A percentile compares a stretch with the other conserved stretches of the same genome.
These are phyloP conservation scores for Myiozetetes cayanensis DNA, from an alignment of 2,113 vertebrate species.

Conservation along the genomic window DNA sequence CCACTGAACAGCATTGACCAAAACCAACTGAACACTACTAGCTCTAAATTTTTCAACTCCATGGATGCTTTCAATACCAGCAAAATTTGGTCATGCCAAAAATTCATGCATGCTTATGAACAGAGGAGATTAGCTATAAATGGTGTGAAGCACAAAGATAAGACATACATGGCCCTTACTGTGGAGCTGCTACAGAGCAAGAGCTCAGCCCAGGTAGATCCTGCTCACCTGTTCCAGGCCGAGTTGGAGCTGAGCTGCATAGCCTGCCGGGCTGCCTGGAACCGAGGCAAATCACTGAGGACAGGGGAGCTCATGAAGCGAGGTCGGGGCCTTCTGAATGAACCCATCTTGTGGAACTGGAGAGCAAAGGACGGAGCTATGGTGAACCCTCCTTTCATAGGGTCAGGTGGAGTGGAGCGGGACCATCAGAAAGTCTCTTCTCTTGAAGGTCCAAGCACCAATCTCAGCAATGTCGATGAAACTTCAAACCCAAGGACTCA, in stretches of 20 bases:
- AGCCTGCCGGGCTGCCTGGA: constrained; percentile 77
- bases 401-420: neutral
- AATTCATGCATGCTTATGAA: neutral
- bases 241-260: constrained; percentile 87
- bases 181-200: neutral
- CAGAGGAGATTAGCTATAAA: neutral
- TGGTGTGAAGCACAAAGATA: neutral
- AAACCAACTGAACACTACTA: neutral
- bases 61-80: neutral
- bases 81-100: neutral
- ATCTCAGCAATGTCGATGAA: neutral
- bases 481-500: neutral
- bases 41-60: neutral
- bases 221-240: constrained; percentile 90
- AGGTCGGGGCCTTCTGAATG: constrained; percentile 77
- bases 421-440: neutral
- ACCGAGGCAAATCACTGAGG: constrained; percentile 88
- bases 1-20: neutral
- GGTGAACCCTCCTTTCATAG: constrained; percentile 71
- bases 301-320: constrained; percentile 97
- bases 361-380: constrained; percentile 14
- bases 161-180: accelerated
- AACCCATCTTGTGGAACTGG: constrained; percentile 77
- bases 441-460: neutral
- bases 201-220: neutral